Percentiles rank a stretch among this genome's conserved stretches.
phyloP scores from a whole-genome alignment of 2,888 invertebrate species.

The Diplolepis rosae region DNA sequence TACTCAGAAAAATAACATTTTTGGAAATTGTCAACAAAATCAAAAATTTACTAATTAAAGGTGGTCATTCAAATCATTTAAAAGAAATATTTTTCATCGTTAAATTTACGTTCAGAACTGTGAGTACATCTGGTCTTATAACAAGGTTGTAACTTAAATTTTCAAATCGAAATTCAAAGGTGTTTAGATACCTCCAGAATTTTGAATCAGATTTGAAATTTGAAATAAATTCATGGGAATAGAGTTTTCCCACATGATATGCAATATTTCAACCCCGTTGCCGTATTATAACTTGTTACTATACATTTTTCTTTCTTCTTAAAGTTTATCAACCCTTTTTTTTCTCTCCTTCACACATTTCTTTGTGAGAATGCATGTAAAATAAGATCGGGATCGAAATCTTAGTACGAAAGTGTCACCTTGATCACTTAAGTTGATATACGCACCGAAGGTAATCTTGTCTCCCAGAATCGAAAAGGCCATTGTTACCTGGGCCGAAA shows the following conservation, averaged over 20 bases:
- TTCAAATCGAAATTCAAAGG: too few relatives aligned
- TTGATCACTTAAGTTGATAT: neutral
- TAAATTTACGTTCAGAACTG: too few relatives aligned
- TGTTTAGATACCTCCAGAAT: too few relatives aligned
- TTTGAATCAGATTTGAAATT: neutral
- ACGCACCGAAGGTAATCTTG: slow-evolving; percentile 10
- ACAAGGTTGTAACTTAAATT: too few relatives aligned
- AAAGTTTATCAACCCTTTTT: neutral
- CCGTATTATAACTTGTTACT: neutral
- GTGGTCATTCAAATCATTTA: too few relatives aligned
- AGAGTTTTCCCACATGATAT: neutral
- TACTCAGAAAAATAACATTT: too few relatives aligned
- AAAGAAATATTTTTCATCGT: too few relatives aligned
- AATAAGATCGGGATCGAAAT: neutral
- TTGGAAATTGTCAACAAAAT: too few relatives aligned
- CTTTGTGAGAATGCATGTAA: neutral
- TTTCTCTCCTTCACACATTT: neutral
- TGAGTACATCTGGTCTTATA: too few relatives aligned
- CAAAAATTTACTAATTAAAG: too few relatives aligned
- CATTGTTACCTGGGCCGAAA: slow-evolving; percentile 16
- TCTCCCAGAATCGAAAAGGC: slow-evolving; percentile 1
- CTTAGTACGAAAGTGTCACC: neutral
- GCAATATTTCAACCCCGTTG: neutral
- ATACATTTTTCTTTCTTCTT: neutral
- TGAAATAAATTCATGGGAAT: neutral